Evolutionary conservation across 64 coral and sea anemone species (phyloP), one percentile per base, ranked within the genome.

Genomic region (Pocillopora verrucosa): DNA sequence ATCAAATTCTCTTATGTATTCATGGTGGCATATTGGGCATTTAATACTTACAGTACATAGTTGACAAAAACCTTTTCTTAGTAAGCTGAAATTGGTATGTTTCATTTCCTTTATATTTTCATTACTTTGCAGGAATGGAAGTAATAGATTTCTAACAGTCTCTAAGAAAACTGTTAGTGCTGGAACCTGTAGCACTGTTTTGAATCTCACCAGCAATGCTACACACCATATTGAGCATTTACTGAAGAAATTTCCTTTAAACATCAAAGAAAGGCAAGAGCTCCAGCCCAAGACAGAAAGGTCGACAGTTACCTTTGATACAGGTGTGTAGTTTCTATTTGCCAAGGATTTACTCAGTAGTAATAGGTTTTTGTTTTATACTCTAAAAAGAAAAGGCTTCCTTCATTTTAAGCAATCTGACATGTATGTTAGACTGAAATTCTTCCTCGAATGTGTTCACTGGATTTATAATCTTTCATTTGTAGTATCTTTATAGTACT

Each of bases 191-290:
- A 93, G 41, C 64, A 98, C 83, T n/a, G 58, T 86, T 41, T 83
- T 98, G 24, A 87, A 95, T 14, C 74, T 98, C 22, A 91, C 75
- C 34, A 57, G 77, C 80, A 87, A 69, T 84, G 86, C 96, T 1
- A 38, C 15, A 56, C 93, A 95, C 36, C 88, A 80, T 75, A 88
- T 95, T 69, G 89, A 90, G 35, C 58, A 91, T 75, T 70, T 98
- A 9, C 58, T 87, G 7, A 94, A 95, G 73, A 95, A 88, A 22
- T 98, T 91, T 79, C 93, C 96, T 4, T 75, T 98, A 0, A 98
- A 89, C 19, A 86, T 77, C n/a, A 98, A 98, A 61, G 96, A 98
- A 74, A 90, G 87, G 59, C 90, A 95, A 26, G 96, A 98, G 16
- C 77, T 98, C 4, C 36, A 87, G 34, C 96, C 96, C 15, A 92